Conservation (phyloP, 2,113 vertebrate species). For the Grallaria varia region DNA sequence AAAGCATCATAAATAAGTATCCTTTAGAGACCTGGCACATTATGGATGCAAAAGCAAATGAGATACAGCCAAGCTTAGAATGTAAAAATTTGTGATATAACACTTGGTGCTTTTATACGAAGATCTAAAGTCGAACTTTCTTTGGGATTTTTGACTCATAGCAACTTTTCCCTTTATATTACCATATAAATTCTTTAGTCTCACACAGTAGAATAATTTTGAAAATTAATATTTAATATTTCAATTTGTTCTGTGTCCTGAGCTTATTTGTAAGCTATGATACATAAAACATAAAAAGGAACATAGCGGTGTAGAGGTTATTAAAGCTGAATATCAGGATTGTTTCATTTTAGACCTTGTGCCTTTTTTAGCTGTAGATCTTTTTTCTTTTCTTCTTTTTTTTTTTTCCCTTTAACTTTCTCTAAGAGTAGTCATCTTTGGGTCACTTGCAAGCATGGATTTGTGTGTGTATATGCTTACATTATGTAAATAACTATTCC, state of each 20-base stretch:
- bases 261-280: not conserved
- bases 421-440: not conserved
- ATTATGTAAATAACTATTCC: not conserved
- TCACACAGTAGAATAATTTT: not conserved
- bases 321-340: not conserved
- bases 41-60: not conserved
- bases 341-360: not conserved
- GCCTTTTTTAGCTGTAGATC: not conserved
- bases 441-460: not conserved
- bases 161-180: not conserved
- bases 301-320: not conserved
- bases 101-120: not conserved
- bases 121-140: not conserved
- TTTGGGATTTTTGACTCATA: not conserved
- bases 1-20: not conserved
- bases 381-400: accelerated
- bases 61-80: not conserved
- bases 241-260: not conserved
- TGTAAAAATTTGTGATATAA: not conserved
- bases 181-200: not conserved
- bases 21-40: not conserved
- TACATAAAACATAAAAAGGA: not conserved
- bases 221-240: not conserved
- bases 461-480: not conserved
- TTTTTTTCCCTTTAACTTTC: accelerated